Base-by-base conservation (phyloP, 2,113 vertebrate species). In the Ammodramus savannarum region DNA sequence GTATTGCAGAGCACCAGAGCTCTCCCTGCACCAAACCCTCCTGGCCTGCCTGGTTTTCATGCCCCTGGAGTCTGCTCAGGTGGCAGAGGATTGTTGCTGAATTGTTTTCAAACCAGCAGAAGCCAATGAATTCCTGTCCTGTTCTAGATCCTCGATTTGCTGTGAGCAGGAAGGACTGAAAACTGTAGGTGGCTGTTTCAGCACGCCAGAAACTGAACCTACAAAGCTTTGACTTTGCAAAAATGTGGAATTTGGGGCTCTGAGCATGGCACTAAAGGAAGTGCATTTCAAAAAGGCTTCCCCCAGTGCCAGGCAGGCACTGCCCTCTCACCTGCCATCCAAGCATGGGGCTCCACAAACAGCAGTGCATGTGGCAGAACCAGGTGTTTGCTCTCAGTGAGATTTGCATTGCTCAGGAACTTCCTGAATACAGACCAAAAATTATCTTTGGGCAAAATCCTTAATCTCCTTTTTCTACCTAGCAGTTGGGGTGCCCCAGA, bases 361-460 rank as follows among this genome's bases (percentile, higher is more conserved):
- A 46, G 0, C 25, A 44, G 3, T 8, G 19, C 16, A 14, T 57
- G 65, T 14, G n/a, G 27, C 49, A 54, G 49, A 36, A 58, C 10
- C n/a, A 26, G 8, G 3, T 1, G 0, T 57, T 52, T 2, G 1
- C 32, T 79, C 38, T 68, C 4, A 1, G 4, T 16, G 59, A 34
- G 31, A 48, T 32, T 31, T 23, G 1, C 1, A 2, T 26, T 85
- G 46, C 39, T 71, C 43, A 29, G 67, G 38, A 69, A 3, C 34
- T 16, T 44, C 59, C 46, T 74, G 22, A 87, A 26, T 32, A 29
- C 22, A 46, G 32, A 16, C 7, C 21, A n/a, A 84, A 86, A 59
- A 32, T 27, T 1, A 81, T 7, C 39, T 27, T 44, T 51, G 44
- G 43, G 27, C 29, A 78, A 52, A 62, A 59, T 25, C 38, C 9